Evolutionary conservation across 2,113 vertebrate genomes (phyloP).

Genomic region (Atrichornis clamosus): DNA sequence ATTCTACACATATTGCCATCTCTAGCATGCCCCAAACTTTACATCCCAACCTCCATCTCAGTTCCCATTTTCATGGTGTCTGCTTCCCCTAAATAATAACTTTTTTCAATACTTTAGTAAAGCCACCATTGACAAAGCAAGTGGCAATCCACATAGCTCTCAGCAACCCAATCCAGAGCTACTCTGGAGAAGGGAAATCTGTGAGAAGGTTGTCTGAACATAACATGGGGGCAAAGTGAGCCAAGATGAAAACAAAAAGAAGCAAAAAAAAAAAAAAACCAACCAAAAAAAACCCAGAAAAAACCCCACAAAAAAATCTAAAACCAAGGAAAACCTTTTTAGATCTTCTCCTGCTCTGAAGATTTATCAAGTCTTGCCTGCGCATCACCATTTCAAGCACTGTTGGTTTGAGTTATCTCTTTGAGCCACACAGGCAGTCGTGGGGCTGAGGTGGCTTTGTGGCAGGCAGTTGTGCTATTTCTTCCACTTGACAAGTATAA

Average conservation of each 20-base stretch:
- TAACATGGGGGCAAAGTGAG: not conserved
- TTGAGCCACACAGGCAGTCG: fast-evolving
- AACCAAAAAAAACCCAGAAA: not conserved
- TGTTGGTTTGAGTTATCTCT: not conserved
- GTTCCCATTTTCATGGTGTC: not conserved
- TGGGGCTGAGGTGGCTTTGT: not conserved
- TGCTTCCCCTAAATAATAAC: not conserved
- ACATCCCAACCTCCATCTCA: not conserved
- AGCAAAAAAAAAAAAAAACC: not conserved
- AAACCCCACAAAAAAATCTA: too few relatives aligned
- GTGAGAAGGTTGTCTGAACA: not conserved
- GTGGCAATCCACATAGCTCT: fast-evolving
- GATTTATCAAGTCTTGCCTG: not conserved
- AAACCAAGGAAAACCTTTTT: not conserved
- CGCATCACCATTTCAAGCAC: not conserved
- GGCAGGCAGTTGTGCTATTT: not conserved
- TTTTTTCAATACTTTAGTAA: not conserved
- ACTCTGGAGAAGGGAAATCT: not conserved
- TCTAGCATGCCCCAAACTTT: not conserved
- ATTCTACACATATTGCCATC: not conserved
- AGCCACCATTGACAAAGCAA: not conserved
- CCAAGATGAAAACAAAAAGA: not conserved
- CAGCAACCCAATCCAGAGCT: not conserved
- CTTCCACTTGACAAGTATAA: not conserved
- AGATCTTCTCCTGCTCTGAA: not conserved